A percentile compares a stretch with the other conserved stretches of the same genome.
Evolutionary conservation across 2,888 invertebrate genomes (phyloP).

Genomic region (Ophion ventricosus): DNA sequence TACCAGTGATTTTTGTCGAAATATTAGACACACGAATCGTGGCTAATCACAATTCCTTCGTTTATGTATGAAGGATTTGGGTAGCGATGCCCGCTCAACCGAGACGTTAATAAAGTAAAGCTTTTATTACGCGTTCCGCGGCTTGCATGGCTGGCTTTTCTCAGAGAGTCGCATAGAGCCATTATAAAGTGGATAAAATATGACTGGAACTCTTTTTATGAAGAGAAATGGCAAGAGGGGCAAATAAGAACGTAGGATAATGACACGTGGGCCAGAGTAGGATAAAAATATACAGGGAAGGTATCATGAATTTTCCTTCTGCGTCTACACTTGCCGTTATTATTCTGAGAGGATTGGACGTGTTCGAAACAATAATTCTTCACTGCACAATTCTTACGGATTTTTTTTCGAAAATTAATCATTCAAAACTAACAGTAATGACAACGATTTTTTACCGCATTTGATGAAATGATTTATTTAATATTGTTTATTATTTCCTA

Average conservation of each 20-base stretch:
- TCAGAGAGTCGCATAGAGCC: constrained; percentile 7
- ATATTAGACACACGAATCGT: neutral
- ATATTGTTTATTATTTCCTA: too few relatives aligned
- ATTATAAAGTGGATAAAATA: constrained; percentile 35
- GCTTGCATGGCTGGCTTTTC: constrained; percentile 31
- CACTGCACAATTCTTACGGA: neutral
- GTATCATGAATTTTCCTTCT: constrained; percentile 48
- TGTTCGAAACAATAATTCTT: neutral
- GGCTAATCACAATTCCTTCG: neutral
- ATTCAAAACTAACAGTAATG: neutral
- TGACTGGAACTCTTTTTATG: constrained; percentile 35
- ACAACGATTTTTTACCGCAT: too few relatives aligned
- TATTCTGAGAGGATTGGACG: constrained; percentile 1
- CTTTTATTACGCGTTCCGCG: constrained; percentile 12
- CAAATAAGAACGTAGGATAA: constrained; percentile 31
- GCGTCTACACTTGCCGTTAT: neutral
- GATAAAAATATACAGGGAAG: constrained; percentile 45
- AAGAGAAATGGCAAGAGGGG: constrained; percentile 43
- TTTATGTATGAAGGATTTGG: neutral
- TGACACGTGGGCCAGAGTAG: constrained; percentile 26
- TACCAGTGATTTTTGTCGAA: neutral
- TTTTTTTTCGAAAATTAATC: neutral
- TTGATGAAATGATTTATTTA: too few relatives aligned
- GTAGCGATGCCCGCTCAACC: neutral
- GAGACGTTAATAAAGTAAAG: constrained; percentile 24